Evolutionary conservation across 2,888 invertebrate genomes (phyloP).

Genomic region (Sphinx pinastri): DNA sequence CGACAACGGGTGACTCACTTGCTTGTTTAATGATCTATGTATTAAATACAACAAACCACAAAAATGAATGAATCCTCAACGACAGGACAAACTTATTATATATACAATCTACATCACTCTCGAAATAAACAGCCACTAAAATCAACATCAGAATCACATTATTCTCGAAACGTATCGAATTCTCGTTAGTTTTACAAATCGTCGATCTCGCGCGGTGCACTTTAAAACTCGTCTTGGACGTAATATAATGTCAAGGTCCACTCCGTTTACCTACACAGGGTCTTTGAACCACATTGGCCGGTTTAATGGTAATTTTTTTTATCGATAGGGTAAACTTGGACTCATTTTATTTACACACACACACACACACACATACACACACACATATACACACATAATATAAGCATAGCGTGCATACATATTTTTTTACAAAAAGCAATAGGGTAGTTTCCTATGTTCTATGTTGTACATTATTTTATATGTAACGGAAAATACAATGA

Average conservation of each 20-base stretch:
- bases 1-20: too few relatives aligned
- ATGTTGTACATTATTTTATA: too few relatives aligned
- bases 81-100: too few relatives aligned
- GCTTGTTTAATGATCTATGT: too few relatives aligned
- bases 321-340: background rate
- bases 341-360: background rate
- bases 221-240: slow-evolving; percentile 16
- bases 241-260: slow-evolving; percentile 13
- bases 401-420: too few relatives aligned
- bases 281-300: slow-evolving; percentile 2
- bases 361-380: background rate
- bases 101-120: background rate
- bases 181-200: background rate
- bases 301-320: background rate
- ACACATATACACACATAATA: too few relatives aligned
- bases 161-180: slow-evolving; percentile 13
- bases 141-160: slow-evolving; percentile 2
- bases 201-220: background rate
- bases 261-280: slow-evolving; percentile 12
- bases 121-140: background rate
- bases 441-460: too few relatives aligned
- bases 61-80: too few relatives aligned
- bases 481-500: too few relatives aligned
- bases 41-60: too few relatives aligned
- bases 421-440: too few relatives aligned